phyloP scores from a whole-genome alignment of 2,888 invertebrate species.

The Drosophila seclusa region DNA sequence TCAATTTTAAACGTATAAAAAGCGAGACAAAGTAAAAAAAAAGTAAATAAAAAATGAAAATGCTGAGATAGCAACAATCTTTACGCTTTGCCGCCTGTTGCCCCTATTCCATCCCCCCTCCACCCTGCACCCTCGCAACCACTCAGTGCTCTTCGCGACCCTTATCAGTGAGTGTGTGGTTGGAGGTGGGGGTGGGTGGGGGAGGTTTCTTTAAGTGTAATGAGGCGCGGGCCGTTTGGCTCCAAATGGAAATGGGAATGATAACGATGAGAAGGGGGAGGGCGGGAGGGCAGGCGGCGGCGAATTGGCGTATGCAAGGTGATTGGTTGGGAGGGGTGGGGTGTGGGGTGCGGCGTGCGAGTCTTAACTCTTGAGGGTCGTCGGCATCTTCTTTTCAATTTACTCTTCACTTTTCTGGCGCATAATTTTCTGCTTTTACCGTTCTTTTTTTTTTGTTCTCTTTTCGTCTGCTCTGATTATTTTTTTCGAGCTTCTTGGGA shows the following conservation, averaged over 20 bases:
- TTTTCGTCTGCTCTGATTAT: slow-evolving; percentile 2
- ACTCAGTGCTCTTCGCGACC: slow-evolving; percentile 4
- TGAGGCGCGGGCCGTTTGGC: slow-evolving; percentile 55
- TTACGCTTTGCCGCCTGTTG: slow-evolving; percentile 6
- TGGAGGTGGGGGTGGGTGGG: background rate
- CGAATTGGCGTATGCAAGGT: background rate
- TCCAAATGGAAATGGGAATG: slow-evolving; percentile 13
- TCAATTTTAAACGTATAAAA: slow-evolving; percentile 61
- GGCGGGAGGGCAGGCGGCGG: background rate
- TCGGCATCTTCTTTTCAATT: slow-evolving; percentile 66
- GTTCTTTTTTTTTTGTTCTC: slow-evolving; percentile 11
- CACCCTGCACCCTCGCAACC: background rate
- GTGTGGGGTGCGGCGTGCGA: background rate
- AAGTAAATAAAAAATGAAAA: slow-evolving; percentile 1
- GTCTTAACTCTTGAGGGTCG: slow-evolving; percentile 33
- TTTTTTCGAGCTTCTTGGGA: slow-evolving; percentile 20
- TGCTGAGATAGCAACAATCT: slow-evolving; percentile 57
- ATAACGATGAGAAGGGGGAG: background rate
- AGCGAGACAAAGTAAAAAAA: slow-evolving; percentile 41
- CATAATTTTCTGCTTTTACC: slow-evolving; percentile 26
- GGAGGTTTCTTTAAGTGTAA: slow-evolving; percentile 57
- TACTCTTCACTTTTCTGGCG: slow-evolving; percentile 52
- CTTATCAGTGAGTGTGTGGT: slow-evolving; percentile 43
- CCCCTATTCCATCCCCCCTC: background rate
- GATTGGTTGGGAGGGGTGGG: background rate